Percentiles rank a stretch among this genome's conserved stretches.
These are phyloP conservation scores for Drosophila quinaria DNA, from an alignment of 2,888 invertebrate genomes.

Conservation along the genomic window DNA sequence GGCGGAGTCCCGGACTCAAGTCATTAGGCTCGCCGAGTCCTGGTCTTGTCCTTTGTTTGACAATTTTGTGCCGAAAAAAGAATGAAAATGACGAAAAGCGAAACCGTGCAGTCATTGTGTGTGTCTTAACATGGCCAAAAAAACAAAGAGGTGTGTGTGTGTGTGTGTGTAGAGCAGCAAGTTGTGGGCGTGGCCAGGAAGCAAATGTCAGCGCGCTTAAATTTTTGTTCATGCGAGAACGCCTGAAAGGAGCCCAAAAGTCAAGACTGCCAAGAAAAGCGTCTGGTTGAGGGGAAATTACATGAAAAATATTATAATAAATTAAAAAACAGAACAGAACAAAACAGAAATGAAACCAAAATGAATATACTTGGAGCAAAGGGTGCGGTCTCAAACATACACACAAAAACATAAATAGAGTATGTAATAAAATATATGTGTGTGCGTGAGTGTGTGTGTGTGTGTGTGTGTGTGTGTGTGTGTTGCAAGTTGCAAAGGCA, in stretches of 20 bases:
- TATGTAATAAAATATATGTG: conserved; percentile 10
- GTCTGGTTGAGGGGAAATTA: conserved; percentile 50
- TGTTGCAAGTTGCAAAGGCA: conserved; percentile 43
- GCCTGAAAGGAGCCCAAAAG: conserved; percentile 30
- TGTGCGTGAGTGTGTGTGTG: conserved; percentile 13
- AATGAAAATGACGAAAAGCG: conserved; percentile 19
- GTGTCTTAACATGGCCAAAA: conserved; percentile 62
- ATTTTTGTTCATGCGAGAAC: conserved; percentile 49
- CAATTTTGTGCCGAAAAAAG: conserved; percentile 60
- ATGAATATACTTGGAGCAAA: conserved; percentile 32
- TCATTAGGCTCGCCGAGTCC: conserved; percentile 64
- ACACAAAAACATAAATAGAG: conserved; percentile 6
- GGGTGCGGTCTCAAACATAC: conserved; percentile 35
- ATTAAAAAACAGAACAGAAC: conserved; percentile 19
- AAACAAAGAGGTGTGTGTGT: conserved; percentile 3
- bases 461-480: conserved; percentile 5
- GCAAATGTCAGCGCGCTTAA: conserved; percentile 64
- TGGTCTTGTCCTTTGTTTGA: conserved; percentile 66
- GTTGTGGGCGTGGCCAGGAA: conserved; percentile 60
- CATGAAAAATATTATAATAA: conserved; percentile 53
- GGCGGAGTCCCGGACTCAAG: conserved; percentile 57
- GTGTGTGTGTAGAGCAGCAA: background rate
- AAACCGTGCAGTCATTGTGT: conserved; percentile 44
- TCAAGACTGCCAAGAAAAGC: conserved; percentile 8
- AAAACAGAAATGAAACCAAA: background rate